Conservation (phyloP, 2,888 invertebrate genomes). For the Eupithecia insigniata region DNA sequence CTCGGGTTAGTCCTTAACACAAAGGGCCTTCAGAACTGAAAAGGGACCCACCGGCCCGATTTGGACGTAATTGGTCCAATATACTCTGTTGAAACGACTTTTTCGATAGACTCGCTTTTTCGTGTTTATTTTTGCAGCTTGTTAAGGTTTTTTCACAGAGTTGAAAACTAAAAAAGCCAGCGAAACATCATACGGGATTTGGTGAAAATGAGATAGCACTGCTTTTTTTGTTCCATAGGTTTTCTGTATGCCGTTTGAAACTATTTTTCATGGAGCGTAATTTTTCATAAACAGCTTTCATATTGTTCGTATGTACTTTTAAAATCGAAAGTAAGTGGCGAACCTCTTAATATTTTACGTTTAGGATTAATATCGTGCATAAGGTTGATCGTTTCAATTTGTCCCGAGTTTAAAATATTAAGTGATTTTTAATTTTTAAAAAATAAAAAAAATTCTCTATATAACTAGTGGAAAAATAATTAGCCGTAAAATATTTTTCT, state of each 20-base stretch:
- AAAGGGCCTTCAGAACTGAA: slow-evolving; percentile 24
- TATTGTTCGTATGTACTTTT: neutral
- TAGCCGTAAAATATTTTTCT: no score
- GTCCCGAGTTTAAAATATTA: no score
- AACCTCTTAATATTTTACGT: no score
- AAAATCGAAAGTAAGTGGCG: neutral
- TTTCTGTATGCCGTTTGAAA: neutral
- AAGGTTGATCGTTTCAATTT: no score
- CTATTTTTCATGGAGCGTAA: neutral
- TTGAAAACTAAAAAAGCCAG: neutral
- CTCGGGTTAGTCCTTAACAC: slow-evolving; percentile 16
- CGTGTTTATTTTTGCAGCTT: slow-evolving; percentile 18
- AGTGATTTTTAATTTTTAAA: no score
- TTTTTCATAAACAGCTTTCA: neutral
- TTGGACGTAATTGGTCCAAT: slow-evolving; percentile 31
- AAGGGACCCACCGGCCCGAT: slow-evolving; percentile 20
- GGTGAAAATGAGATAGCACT: neutral
- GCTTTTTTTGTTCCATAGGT: neutral
- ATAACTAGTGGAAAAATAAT: no score
- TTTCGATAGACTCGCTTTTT: slow-evolving; percentile 22
- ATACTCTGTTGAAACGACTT: slow-evolving; percentile 21
- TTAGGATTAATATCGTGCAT: no score
- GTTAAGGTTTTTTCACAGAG: slow-evolving; percentile 4
- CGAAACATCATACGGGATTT: neutral
- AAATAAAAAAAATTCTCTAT: no score